These are phyloP conservation scores for Anisognathus igniventris DNA, from an alignment of 2,797 vertebrate species.

Conservation along the genomic window DNA sequence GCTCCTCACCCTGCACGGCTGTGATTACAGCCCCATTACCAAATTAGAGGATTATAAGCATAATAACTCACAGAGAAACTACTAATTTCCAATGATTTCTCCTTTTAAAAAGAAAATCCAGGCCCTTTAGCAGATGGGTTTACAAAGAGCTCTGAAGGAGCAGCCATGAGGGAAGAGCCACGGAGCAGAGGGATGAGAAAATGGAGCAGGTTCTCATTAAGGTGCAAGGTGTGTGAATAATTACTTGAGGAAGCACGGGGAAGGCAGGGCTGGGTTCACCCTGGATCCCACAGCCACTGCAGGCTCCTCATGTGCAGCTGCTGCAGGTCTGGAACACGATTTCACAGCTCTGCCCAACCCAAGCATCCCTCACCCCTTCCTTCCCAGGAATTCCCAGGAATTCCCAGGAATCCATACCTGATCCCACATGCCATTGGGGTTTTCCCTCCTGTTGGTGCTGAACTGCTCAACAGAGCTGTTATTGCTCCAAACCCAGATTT, in stretches of 20 bases:
- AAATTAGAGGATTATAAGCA: conserved; percentile 12
- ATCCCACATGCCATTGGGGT: neutral
- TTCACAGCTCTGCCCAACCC: neutral
- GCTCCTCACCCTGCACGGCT: neutral
- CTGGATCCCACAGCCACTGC: neutral
- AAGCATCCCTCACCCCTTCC: neutral
- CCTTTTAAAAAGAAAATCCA: neutral
- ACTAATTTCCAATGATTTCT: neutral
- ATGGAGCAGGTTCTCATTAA: conserved; percentile 43
- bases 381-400: neutral
- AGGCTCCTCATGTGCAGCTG: neutral
- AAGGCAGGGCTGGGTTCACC: conserved; percentile 11
- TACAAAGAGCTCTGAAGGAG: neutral
- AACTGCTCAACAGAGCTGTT: neutral
- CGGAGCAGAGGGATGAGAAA: neutral
- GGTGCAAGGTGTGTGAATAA: neutral
- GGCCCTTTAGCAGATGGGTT: neutral
- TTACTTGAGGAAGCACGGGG: neutral
- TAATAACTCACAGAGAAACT: neutral
- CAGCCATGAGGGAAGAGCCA: neutral
- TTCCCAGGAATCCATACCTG: neutral
- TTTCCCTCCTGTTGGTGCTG: neutral
- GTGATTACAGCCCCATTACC: neutral
- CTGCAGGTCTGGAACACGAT: neutral
- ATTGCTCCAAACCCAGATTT: neutral